Conservation (phyloP, 2,113 vertebrate genomes). For the Lipotes vexillifer region DNA sequence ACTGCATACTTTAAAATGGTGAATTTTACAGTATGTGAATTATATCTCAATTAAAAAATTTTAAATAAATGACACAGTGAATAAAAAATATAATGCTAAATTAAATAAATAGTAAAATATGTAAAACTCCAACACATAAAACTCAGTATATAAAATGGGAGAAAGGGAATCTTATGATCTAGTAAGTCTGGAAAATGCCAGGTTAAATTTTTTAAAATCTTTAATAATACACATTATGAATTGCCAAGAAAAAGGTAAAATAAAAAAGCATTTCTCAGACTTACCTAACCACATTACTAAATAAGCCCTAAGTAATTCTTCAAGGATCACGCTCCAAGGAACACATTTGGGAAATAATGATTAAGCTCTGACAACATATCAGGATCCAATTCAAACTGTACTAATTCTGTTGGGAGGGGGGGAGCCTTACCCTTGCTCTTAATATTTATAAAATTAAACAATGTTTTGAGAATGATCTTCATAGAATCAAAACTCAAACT, state of each 20-base stretch:
- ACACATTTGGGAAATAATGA: background rate
- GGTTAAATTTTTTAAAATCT: background rate
- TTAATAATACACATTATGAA: background rate
- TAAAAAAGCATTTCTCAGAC: background rate
- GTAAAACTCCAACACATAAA: background rate
- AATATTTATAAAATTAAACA: background rate
- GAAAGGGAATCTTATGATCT: background rate
- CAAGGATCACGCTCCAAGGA: background rate
- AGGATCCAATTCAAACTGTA: background rate
- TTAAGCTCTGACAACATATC: background rate
- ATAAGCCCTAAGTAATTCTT: background rate
- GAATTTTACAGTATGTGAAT: background rate
- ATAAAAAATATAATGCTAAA: background rate
- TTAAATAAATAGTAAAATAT: background rate
- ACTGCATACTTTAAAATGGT: background rate
- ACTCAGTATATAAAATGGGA: background rate
- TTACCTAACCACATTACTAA: background rate
- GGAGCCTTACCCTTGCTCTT: background rate
- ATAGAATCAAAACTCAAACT: background rate
- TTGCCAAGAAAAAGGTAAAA: background rate
- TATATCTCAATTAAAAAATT: background rate
- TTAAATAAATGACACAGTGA: background rate
- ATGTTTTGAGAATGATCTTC: constrained; percentile 19
- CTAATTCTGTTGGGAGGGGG: background rate
- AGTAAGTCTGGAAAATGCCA: background rate